Conservation (phyloP, 2,113 vertebrate species). For the Hemiscyllium ocellatum region DNA sequence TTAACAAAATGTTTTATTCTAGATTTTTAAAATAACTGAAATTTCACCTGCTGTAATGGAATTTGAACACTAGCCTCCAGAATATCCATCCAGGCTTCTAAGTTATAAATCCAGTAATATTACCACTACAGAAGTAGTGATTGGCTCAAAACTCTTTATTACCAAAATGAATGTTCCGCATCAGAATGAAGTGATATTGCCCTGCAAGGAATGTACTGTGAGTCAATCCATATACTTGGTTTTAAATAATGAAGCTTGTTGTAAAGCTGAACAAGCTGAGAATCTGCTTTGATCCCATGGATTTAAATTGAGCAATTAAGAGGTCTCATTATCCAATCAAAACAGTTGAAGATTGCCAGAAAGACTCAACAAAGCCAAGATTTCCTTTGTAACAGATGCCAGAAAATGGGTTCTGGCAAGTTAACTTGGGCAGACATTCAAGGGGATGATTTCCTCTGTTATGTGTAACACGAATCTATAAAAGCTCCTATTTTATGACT, state of each 20-base stretch:
- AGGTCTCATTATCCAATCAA: conserved; percentile 35
- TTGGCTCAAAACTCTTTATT: background rate
- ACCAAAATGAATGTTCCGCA: background rate
- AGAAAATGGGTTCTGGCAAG: conserved; percentile 25
- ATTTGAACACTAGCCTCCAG: too few species aligned
- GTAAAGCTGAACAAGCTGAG: conserved; percentile 6
- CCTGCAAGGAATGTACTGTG: background rate
- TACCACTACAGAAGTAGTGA: too few species aligned
- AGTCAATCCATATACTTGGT: background rate
- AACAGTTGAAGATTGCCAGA: conserved; percentile 16
- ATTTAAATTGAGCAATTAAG: conserved; percentile 36
- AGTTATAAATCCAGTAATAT: background rate
- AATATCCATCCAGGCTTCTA: background rate
- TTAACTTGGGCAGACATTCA: conserved; percentile 18
- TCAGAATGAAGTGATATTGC: background rate
- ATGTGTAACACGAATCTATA: conserved; percentile 1
- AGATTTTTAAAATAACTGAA: too few species aligned
- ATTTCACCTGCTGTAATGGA: too few species aligned
- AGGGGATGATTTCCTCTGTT: conserved; percentile 24
- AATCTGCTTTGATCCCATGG: conserved; percentile 26
- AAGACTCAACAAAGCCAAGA: conserved; percentile 29
- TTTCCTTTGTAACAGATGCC: conserved; percentile 21
- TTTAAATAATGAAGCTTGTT: conserved; percentile 11
- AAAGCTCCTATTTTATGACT: background rate
- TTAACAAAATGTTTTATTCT: too few species aligned